A percentile compares a stretch with the other conserved stretches of the same genome.
phyloP scores from a whole-genome alignment of 2,797 vertebrate genomes.

The Smutsia gigantea region DNA sequence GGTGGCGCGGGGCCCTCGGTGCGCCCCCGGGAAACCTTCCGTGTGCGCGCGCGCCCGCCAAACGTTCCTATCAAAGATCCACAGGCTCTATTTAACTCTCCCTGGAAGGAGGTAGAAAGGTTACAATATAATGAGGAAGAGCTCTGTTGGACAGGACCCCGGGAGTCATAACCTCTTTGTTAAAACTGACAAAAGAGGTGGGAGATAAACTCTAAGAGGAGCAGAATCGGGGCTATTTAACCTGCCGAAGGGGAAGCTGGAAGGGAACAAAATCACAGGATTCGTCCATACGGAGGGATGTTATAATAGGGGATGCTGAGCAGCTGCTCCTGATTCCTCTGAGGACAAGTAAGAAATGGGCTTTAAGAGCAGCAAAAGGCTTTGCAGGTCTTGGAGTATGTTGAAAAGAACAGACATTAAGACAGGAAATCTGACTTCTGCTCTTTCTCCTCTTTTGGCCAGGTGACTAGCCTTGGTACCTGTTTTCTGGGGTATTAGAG shows the following conservation, averaged over 20 bases:
- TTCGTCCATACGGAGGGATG: conserved; percentile 40
- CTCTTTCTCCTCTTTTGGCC: neutral
- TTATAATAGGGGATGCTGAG: conserved; percentile 40
- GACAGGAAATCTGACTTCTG: neutral
- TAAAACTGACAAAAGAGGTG: conserved; percentile 79
- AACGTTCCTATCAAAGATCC: conserved; percentile 72
- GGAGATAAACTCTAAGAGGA: conserved; percentile 54
- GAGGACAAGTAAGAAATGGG: conserved; percentile 42
- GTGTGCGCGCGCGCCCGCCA: conserved; percentile 33
- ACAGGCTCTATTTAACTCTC: conserved; percentile 74
- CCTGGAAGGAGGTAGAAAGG: conserved; percentile 74
- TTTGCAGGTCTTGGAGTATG: neutral
- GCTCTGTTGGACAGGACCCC: conserved; percentile 73
- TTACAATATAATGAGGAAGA: conserved; percentile 80
- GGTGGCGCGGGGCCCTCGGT: too few species aligned
- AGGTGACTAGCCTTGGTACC: neutral
- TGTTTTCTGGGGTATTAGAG: neutral
- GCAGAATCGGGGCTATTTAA: conserved; percentile 56
- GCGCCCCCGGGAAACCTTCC: conserved; percentile 37
- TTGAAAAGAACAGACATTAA: neutral
- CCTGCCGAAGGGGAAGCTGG: conserved; percentile 28
- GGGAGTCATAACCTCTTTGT: conserved; percentile 78
- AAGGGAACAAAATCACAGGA: conserved; percentile 12
- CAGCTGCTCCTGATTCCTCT: neutral
- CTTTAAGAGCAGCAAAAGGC: conserved; percentile 37